phyloP scores from a whole-genome alignment of 2,888 invertebrate species.

The Junonia oenone region DNA sequence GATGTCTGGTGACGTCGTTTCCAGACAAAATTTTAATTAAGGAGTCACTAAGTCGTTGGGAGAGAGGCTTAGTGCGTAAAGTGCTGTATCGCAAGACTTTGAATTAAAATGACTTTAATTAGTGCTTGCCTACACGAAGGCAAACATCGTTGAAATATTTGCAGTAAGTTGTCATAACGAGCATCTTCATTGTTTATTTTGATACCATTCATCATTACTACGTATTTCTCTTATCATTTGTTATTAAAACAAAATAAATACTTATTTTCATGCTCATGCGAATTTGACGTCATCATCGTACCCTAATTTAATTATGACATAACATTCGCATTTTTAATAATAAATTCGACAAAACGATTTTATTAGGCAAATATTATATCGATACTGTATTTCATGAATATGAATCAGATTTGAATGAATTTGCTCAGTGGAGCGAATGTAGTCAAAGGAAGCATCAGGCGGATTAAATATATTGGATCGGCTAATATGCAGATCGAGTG shows the following conservation, averaged over 20 bases:
- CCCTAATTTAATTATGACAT: no score
- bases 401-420: conserved; percentile 10
- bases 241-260: not conserved
- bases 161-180: not conserved
- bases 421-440: conserved; percentile 1
- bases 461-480: conserved; percentile 21
- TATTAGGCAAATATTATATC: not conserved
- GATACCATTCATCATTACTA: no score
- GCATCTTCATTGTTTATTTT: not conserved
- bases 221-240: no score
- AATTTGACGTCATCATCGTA: no score
- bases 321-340: not conserved
- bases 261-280: no score
- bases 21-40: not conserved
- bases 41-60: not conserved
- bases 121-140: not conserved
- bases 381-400: conserved; percentile 7
- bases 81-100: not conserved
- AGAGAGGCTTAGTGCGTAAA: not conserved
- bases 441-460: conserved; percentile 5
- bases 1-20: not conserved
- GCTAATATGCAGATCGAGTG: conserved; percentile 14
- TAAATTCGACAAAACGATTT: not conserved
- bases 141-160: not conserved
- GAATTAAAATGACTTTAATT: conserved; percentile 5